Evolutionary conservation across 2,797 vertebrate genomes (phyloP).

Genomic region (Esox masquinongy): DNA sequence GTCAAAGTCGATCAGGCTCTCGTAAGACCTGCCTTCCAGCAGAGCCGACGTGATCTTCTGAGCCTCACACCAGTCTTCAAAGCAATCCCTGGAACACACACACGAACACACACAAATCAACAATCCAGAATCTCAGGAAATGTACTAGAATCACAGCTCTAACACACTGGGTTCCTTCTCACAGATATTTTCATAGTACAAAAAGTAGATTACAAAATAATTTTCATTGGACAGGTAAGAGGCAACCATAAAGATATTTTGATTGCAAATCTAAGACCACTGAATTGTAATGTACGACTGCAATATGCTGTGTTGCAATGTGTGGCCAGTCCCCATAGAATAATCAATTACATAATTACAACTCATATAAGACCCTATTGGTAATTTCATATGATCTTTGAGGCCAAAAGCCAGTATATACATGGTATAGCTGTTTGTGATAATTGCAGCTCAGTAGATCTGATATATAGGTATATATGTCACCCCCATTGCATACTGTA

Average conservation of each 20-base stretch:
- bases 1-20: constrained; percentile 94
- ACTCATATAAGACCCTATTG: neutral
- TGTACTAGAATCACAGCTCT: neutral
- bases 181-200: neutral
- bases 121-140: neutral
- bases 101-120: constrained; percentile 3
- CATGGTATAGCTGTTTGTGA: neutral
- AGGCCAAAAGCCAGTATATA: neutral
- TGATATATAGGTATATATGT: neutral
- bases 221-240: neutral
- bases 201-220: neutral
- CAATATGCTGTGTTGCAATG: neutral
- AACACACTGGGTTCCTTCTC: neutral
- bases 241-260: neutral
- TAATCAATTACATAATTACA: neutral
- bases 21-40: constrained; percentile 89
- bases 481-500: neutral
- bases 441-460: neutral
- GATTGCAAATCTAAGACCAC: neutral
- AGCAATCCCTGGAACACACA: constrained; percentile 82
- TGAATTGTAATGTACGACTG: neutral
- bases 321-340: neutral
- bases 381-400: neutral
- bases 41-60: constrained; percentile 90
- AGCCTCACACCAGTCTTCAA: constrained; percentile 95